A percentile compares a stretch with the other conserved stretches of the same genome.
These are phyloP conservation scores for Spodoptera frugiperda DNA, from an alignment of 1,140 invertebrate species.

Conservation along the genomic window DNA sequence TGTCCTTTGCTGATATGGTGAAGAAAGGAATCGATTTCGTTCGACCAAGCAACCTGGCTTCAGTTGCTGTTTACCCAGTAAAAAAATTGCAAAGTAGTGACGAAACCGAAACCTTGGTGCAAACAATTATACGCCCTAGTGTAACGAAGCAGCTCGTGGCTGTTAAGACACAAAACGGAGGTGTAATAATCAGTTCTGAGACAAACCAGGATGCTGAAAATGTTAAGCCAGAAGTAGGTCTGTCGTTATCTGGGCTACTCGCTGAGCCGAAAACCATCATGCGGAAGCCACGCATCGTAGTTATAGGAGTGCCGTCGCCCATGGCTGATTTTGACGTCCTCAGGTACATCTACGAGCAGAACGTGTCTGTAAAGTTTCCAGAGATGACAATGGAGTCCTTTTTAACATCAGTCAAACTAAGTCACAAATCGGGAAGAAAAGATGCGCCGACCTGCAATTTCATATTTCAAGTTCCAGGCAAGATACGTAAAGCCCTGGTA, in stretches of 20 bases:
- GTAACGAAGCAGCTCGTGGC: neutral
- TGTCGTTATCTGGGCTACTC: no score
- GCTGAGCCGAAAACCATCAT: neutral
- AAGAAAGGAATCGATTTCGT: neutral
- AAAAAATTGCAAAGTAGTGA: neutral
- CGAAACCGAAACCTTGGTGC: neutral
- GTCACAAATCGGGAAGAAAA: no score
- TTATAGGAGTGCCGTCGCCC: neutral
- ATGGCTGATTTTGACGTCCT: neutral
- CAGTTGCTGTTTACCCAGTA: neutral
- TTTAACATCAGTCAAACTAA: no score
- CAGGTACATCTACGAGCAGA: neutral
- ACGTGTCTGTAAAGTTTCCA: neutral
- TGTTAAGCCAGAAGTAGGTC: neutral
- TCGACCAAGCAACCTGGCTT: neutral
- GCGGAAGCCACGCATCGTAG: neutral
- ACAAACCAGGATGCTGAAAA: neutral
- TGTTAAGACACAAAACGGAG: neutral
- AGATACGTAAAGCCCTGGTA: neutral
- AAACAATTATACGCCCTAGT: neutral
- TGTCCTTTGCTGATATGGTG: constrained; percentile 4
- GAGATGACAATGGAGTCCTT: no score
- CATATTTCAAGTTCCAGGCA: no score
- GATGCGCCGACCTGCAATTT: no score
- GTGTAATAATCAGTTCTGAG: no score